Percentiles rank a stretch among this genome's conserved stretches.
These are phyloP conservation scores for Hofmannophila pseudospretella DNA, from an alignment of 2,888 invertebrate genomes.

Conservation along the genomic window DNA sequence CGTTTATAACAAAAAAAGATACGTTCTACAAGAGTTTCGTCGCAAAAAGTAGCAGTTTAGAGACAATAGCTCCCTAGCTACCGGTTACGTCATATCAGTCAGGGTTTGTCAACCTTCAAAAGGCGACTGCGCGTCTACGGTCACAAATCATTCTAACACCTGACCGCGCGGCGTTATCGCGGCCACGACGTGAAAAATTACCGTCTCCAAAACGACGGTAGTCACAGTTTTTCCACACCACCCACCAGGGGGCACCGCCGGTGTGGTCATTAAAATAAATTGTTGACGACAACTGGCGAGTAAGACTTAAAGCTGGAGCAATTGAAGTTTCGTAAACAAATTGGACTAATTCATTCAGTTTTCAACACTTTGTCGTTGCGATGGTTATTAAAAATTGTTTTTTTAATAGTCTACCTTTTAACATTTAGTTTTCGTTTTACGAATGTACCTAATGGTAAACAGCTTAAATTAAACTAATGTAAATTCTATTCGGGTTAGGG, in stretches of 20 bases:
- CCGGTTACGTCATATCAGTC: slow-evolving; percentile 5
- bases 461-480: no score
- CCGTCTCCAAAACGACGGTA: slow-evolving; percentile 47
- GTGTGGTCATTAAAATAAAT: slow-evolving; percentile 58
- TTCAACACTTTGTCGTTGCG: not conserved
- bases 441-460: no score
- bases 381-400: no score
- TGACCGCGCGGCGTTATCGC: slow-evolving; percentile 64
- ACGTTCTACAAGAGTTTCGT: slow-evolving; percentile 1
- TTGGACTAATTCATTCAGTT: slow-evolving; percentile 31
- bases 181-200: slow-evolving; percentile 67
- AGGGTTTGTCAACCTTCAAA: slow-evolving; percentile 34
- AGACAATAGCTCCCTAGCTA: no score
- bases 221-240: slow-evolving; percentile 55
- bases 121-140: slow-evolving; percentile 26
- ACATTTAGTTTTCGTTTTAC: no score
- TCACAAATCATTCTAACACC: slow-evolving; percentile 75
- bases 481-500: no score
- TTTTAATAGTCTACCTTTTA: not conserved
- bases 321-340: slow-evolving; percentile 16
- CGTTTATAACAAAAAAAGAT: not conserved
- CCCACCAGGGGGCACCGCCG: slow-evolving; percentile 37
- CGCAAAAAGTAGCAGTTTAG: slow-evolving; percentile 8
- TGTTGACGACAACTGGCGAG: slow-evolving; percentile 55
- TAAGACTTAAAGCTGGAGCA: slow-evolving; percentile 11